A percentile compares a stretch with the other conserved stretches of the same genome.
Evolutionary conservation across 2,888 invertebrate genomes (phyloP).

Genomic region (Napeogenes inachia): DNA sequence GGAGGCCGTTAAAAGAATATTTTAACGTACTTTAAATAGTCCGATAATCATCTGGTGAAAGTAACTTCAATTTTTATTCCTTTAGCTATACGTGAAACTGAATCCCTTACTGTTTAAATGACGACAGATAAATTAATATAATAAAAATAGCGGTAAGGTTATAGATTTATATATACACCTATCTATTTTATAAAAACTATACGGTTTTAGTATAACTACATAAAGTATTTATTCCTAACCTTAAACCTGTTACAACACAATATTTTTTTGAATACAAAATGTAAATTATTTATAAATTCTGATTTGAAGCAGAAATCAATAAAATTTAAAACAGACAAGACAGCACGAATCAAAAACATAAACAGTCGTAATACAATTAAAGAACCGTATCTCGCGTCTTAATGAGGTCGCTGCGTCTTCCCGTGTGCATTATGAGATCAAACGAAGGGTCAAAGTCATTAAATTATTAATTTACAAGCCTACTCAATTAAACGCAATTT

Average conservation of each 20-base stretch:
- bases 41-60: slow-evolving; percentile 74
- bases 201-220: too few species aligned
- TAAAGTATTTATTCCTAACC: too few species aligned
- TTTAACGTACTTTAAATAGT: slow-evolving; percentile 75
- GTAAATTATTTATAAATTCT: background rate
- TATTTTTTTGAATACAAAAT: background rate
- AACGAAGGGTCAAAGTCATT: slow-evolving; percentile 63
- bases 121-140: slow-evolving; percentile 9
- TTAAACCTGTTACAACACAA: too few species aligned
- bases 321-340: slow-evolving; percentile 22
- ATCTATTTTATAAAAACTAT: too few species aligned
- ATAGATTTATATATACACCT: background rate
- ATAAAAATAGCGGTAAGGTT: background rate
- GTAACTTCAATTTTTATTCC: slow-evolving; percentile 66
- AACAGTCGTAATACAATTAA: slow-evolving; percentile 62
- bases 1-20: slow-evolving; percentile 71
- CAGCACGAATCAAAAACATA: slow-evolving; percentile 51
- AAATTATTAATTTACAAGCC: slow-evolving; percentile 70
- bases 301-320: background rate
- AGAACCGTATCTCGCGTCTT: slow-evolving; percentile 56
- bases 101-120: slow-evolving; percentile 41
- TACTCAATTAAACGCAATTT: slow-evolving; percentile 65
- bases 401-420: slow-evolving; percentile 68
- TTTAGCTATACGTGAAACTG: slow-evolving; percentile 57
- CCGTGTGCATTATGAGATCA: slow-evolving; percentile 65